Conservation (phyloP, 2,888 invertebrate genomes). For the Heteromyza rotundicornis region DNA sequence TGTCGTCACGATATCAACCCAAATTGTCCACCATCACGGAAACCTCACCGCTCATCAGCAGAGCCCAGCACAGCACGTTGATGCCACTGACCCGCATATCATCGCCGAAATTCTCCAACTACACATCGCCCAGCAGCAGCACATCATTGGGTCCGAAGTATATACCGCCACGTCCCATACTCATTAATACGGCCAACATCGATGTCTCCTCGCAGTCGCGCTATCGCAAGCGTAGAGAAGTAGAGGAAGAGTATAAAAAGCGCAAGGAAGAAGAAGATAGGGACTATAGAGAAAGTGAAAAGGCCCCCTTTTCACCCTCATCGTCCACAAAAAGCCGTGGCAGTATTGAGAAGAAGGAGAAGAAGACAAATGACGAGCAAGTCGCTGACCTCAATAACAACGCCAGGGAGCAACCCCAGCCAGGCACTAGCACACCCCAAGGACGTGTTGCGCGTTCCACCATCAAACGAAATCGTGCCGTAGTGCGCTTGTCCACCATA, state of each 20-base stretch:
- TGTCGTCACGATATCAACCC: conserved; percentile 70
- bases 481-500: conserved; percentile 76
- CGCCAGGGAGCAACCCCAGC: conserved; percentile 7
- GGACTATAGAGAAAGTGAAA: not conserved
- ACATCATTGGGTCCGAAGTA: conserved; percentile 59
- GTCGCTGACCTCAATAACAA: conserved; percentile 11
- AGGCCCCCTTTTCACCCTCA: conserved; percentile 16
- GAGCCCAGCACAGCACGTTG: conserved; percentile 47
- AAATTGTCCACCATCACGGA: conserved; percentile 78
- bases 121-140: conserved; percentile 46
- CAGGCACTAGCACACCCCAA: conserved; percentile 16
- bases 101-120: conserved; percentile 66
- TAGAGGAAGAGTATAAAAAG: conserved; percentile 5
- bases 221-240: conserved; percentile 57
- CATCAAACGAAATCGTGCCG: conserved; percentile 75
- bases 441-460: conserved; percentile 65
- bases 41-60: conserved; percentile 59
- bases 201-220: conserved; percentile 75
- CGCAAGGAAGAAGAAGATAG: conserved; percentile 8
- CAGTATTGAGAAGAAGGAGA: conserved; percentile 8
- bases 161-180: conserved; percentile 69
- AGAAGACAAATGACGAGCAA: conserved; percentile 9
- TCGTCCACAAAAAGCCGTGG: conserved; percentile 21
- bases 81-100: conserved; percentile 64
- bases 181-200: conserved; percentile 84